Base-by-base conservation (phyloP, 2,888 invertebrate genomes). In the Spodoptera littoralis region DNA sequence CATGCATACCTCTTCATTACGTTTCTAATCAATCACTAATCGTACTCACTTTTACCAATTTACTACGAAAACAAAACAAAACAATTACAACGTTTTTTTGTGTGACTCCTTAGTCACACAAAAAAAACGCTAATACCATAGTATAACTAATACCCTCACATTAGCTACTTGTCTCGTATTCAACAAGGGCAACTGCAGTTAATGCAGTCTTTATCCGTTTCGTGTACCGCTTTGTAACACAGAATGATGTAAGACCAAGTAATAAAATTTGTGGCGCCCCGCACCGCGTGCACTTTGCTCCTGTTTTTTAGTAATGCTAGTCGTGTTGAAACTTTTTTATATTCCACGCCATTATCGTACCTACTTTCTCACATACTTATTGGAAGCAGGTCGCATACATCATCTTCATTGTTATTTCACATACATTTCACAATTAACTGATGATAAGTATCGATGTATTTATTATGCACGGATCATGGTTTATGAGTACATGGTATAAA, bases 251-350 rank as follows among this genome's bases (percentile, higher is more conserved):
- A 73, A 77, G 47, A 36, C 8, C 13, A 27, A 22, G 63, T 69
- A 47, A 75, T 75, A 70, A 61, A 73, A 61, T 55, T 60, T 27
- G 61, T 54, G 55, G 65, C 42, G 42, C 48, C 48, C 41, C 57
- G 65, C 42, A 45, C 45, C 41, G 8, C 30, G 46, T 50, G 44
- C 60, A 57, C 57, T 55, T 24, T 42, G 12, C 50, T 51, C 44
- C 51, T 69, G 55, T 53, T 60, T 61, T 76, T 58, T 70, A 72
- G 65, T 63, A 65, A 72, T 53, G 65, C 70, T 73, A 65, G 55
- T 61, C 55, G 47, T 73, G 69, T 72, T 54, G 74, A 63, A 78
- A 76, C 55, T 55, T 68, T 62, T 64, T 80, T 79, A 76, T 74
- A 80, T 80, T 76, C 81, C 22, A 60, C 65, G 61, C 77, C 64